Conservation (phyloP, 2,888 invertebrate species). For the Drosophila kambysellisi region DNA sequence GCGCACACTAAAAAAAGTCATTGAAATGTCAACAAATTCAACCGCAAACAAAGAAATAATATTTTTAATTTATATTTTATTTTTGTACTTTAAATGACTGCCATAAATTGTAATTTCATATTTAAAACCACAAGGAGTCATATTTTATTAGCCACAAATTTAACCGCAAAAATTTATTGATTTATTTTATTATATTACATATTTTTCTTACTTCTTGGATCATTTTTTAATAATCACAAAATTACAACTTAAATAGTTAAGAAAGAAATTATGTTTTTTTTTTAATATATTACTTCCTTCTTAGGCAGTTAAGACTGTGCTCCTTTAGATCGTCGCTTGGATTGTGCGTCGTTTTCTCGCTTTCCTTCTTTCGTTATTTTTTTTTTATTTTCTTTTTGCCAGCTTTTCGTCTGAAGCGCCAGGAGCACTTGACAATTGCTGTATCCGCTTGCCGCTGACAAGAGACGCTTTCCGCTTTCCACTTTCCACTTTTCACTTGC, state of each 20-base stretch:
- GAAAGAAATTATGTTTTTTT: background rate
- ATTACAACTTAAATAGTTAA: background rate
- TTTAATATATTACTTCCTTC: background rate
- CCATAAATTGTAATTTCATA: background rate
- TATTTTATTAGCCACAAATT: background rate
- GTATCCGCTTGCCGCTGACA: conserved; percentile 73
- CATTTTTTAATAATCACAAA: background rate
- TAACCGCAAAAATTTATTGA: background rate
- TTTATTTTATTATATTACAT: background rate
- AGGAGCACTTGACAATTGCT: conserved; percentile 71
- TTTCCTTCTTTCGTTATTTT: conserved; percentile 3
- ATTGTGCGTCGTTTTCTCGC: conserved; percentile 30
- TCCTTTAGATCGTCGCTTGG: conserved; percentile 21
- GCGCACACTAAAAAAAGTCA: background rate
- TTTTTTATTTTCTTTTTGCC: conserved; percentile 13
- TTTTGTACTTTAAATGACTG: background rate
- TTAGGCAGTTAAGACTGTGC: conserved; percentile 33
- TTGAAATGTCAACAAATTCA: background rate
- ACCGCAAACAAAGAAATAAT: background rate
- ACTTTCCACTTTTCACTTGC: conserved; percentile 12
- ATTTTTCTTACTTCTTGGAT: background rate
- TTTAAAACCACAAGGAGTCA: background rate
- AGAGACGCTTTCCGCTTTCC: conserved; percentile 26
- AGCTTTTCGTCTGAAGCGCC: conserved; percentile 34
- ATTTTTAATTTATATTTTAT: background rate